Base-by-base conservation (phyloP, 53 echinoderm and acorn worm genomes). In the Holothuria leucospilota region DNA sequence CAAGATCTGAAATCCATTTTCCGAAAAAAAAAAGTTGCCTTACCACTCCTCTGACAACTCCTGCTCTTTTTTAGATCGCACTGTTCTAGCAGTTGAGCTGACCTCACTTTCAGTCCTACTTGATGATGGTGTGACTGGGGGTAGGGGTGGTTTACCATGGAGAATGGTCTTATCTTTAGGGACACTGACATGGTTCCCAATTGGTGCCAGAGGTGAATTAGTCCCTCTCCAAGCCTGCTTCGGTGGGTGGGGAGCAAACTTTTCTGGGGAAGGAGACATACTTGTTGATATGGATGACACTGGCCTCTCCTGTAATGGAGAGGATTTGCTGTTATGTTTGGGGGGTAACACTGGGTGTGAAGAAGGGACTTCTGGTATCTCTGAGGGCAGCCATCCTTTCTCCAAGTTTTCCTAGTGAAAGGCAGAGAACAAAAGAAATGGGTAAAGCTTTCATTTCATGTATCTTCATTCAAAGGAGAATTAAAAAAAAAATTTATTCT, bases 21-120 rank as follows among this genome's bases (percentile, higher is more conserved):
- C 46, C 0, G 6, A 46, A 46, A 46, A 11, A 56, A 18, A 29
- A 25, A 34, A 28, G 30, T 29, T 56, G 25, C 52, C 94, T 51
- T 68, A 97, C 98, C 98, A 97, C 82, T 97, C 98, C 81, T 97
- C 93, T 29, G 98, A 88, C 3, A 97, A 81, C 71, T 87, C 74
- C 13, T 97, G 93, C 24, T 95, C 91, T 79, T 91, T 93, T 8
- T 93, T 81, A 46, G 89, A 86, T 82, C 91, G 75, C 38, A 85
- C 85, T 20, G 92, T 95, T 53, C 95, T 91, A 20, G 95, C 90
- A 24, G 96, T 96, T 13, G 86, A 82, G 25, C 89, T 87, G 13
- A 86, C 64, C 14, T 71, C 72, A 20, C 82, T 81, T 21, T 86
- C 51, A 71, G 80, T 85, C 24, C 85, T 69, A 23, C 85, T 69